These are phyloP conservation scores for Caenorhabditis panamensis DNA, from an alignment of 2,888 invertebrate species.

Conservation along the genomic window DNA sequence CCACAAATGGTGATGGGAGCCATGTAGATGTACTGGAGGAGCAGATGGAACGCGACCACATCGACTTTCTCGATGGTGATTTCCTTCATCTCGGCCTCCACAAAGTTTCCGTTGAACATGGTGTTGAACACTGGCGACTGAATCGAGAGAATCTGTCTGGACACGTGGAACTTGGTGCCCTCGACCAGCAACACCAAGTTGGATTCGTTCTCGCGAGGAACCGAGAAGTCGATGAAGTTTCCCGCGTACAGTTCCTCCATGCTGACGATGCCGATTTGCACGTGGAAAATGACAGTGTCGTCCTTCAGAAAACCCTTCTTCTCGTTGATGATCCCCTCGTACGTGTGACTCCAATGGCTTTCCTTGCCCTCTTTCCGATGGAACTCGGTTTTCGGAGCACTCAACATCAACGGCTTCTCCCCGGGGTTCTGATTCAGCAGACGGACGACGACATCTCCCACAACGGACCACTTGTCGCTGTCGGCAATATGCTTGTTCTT, in stretches of 20 bases:
- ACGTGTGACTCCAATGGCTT: constrained; percentile 14
- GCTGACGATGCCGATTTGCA: constrained; percentile 22
- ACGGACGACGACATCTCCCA: constrained; percentile 15
- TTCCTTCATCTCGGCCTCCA: constrained; percentile 8
- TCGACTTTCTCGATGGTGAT: constrained; percentile 20
- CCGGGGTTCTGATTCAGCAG: constrained; percentile 12
- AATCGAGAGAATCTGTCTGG: constrained; percentile 38
- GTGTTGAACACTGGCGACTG: constrained; percentile 31
- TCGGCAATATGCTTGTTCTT: background rate
- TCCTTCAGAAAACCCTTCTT: constrained; percentile 11
- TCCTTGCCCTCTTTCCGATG: constrained; percentile 3
- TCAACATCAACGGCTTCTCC: constrained; percentile 9
- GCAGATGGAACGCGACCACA: constrained; percentile 18
- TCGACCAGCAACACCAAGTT: constrained; percentile 27
- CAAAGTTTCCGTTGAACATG: constrained; percentile 26
- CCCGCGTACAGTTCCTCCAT: constrained; percentile 23
- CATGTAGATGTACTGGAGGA: constrained; percentile 43
- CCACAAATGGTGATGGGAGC: constrained; percentile 26
- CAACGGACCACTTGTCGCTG: constrained; percentile 11
- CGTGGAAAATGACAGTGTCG: constrained; percentile 10
- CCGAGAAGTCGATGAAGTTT: constrained; percentile 38
- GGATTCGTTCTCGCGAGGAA: background rate
- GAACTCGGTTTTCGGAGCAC: constrained; percentile 3
- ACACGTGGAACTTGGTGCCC: constrained; percentile 22
- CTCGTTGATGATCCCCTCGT: constrained; percentile 4